Evolutionary conservation across 2,888 invertebrate genomes (phyloP).

Genomic region (Charanyca ferruginea): DNA sequence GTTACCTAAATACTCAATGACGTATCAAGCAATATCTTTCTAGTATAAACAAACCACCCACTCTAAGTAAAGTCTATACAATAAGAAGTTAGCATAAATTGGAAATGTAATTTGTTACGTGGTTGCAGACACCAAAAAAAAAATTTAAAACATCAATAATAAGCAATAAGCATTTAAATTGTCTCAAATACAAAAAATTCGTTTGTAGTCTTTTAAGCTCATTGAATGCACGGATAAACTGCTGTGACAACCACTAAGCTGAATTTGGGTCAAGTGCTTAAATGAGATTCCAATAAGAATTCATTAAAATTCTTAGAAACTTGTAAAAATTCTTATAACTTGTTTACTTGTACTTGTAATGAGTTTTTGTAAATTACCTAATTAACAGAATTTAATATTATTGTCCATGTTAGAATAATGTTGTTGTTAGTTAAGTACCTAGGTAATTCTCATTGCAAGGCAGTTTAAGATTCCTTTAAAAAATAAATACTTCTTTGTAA

Average conservation of each 20-base stretch:
- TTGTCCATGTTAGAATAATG: not conserved
- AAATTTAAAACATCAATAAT: not conserved
- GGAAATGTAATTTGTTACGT: no score
- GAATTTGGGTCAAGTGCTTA: slow-evolving; percentile 47
- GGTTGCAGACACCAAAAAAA: no score
- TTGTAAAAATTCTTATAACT: no score
- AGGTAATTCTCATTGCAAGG: not conserved
- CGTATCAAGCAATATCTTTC: no score
- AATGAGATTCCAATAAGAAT: slow-evolving; percentile 7
- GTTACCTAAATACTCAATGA: no score
- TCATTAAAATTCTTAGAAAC: not conserved
- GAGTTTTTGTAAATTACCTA: not conserved
- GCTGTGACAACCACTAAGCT: slow-evolving; percentile 17
- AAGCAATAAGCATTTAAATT: not conserved
- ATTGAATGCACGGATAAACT: slow-evolving; percentile 2
- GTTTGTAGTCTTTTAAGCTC: not conserved
- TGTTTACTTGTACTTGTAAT: no score
- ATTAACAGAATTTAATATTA: not conserved
- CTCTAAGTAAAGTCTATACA: no score
- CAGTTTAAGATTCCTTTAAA: not conserved
- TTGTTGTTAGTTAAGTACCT: no score
- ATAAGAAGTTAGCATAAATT: no score
- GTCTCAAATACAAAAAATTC: not conserved
- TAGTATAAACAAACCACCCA: no score
- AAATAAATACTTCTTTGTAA: not conserved